phyloP scores from a whole-genome alignment of 53 echinoderm and acorn worm genomes.

The Luidia sarsii region DNA sequence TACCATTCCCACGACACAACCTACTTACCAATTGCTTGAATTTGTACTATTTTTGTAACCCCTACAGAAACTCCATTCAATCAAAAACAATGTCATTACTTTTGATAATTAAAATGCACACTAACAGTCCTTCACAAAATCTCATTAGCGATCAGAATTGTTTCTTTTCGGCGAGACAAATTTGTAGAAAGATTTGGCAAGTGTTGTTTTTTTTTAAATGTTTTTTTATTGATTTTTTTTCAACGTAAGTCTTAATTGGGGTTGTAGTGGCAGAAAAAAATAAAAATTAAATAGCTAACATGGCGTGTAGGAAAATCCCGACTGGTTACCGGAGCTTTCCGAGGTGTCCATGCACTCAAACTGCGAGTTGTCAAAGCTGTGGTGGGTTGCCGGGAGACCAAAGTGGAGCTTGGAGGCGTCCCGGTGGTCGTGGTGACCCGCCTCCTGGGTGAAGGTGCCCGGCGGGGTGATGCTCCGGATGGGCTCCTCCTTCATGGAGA shows the following conservation, averaged over 20 bases:
- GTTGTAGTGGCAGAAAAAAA: slow-evolving; percentile 23
- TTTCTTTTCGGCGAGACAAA: no score
- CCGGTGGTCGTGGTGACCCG: slow-evolving; percentile 39
- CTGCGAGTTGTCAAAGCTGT: slow-evolving; percentile 57
- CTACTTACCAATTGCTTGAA: no score
- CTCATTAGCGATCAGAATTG: no score
- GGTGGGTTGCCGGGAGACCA: slow-evolving; percentile 44
- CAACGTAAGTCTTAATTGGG: no score
- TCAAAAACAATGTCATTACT: no score
- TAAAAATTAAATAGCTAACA: no score
- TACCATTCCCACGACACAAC: no score
- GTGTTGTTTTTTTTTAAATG: background rate
- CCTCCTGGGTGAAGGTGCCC: slow-evolving; percentile 44
- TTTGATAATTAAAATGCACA: no score
- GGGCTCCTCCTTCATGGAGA: slow-evolving; percentile 75
- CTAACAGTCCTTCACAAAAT: no score
- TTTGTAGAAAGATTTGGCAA: slow-evolving; percentile 40
- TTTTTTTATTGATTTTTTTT: no score
- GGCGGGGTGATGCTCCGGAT: slow-evolving; percentile 54
- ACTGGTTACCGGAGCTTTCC: slow-evolving; percentile 59
- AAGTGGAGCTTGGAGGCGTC: slow-evolving; percentile 34
- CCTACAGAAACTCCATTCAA: no score
- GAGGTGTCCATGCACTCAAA: slow-evolving; percentile 96
- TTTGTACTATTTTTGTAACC: no score
- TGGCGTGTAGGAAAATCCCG: slow-evolving; percentile 76